Conservation (phyloP, 2,888 invertebrate species). For the Megastigmus dorsalis region DNA sequence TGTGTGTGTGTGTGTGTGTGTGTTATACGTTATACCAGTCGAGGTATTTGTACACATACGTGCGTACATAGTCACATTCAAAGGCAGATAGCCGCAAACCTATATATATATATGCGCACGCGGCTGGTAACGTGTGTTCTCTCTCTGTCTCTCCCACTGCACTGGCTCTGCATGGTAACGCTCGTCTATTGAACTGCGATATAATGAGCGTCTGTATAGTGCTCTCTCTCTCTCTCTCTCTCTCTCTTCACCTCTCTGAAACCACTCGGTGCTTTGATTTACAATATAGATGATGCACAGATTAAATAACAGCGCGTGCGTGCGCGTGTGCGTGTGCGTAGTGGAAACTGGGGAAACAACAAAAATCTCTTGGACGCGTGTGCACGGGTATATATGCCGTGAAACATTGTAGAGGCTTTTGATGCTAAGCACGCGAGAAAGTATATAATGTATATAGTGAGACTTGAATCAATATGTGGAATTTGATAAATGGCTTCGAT, state of each 20-base stretch:
- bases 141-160: conserved; percentile 18
- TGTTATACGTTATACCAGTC: too few species aligned
- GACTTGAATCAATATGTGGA: neutral
- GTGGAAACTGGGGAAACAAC: too few species aligned
- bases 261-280: neutral
- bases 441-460: neutral
- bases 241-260: neutral
- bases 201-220: conserved; percentile 56
- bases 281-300: too few species aligned
- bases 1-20: neutral
- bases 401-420: neutral
- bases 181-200: conserved; percentile 59
- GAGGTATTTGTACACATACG: too few species aligned
- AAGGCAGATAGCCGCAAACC: too few species aligned
- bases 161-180: conserved; percentile 36
- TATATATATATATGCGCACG: neutral
- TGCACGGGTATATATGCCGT: neutral
- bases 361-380: neutral
- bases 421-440: too few species aligned
- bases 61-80: too few species aligned
- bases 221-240: neutral
- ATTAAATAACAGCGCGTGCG: too few species aligned
- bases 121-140: neutral
- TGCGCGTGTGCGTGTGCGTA: neutral
- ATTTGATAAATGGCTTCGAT: neutral